Evolutionary conservation across 2,797 vertebrate genomes (phyloP).

Genomic region (Microctenopoma stevenorrisi): DNA sequence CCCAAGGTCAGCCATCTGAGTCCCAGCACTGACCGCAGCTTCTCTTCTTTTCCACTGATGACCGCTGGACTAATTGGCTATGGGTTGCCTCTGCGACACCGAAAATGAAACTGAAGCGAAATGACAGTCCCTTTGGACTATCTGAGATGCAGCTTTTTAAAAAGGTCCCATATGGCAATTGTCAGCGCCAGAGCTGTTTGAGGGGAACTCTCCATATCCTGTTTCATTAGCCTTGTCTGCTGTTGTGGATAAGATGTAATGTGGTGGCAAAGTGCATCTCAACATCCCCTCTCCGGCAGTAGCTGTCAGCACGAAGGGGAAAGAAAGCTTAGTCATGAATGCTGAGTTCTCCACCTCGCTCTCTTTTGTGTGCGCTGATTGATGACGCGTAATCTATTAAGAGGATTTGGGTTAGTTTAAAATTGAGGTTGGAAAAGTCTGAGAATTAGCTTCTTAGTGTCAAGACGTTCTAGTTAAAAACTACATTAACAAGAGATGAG

Average conservation of each 20-base stretch:
- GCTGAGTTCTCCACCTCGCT: conserved; percentile 42
- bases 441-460: conserved; percentile 53
- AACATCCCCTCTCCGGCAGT: conserved; percentile 39
- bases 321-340: conserved; percentile 61
- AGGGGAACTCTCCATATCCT: conserved; percentile 58
- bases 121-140: conserved; percentile 61
- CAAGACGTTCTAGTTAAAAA: conserved; percentile 29
- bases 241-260: conserved; percentile 62
- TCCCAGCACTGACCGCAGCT: conserved; percentile 50
- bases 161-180: conserved; percentile 69
- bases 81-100: conserved; percentile 51
- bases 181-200: conserved; percentile 58
- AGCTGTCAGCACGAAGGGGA: conserved; percentile 49
- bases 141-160: conserved; percentile 57
- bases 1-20: conserved; percentile 72
- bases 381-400: conserved; percentile 66
- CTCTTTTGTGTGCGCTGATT: conserved; percentile 58
- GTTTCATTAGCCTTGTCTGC: conserved; percentile 67
- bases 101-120: conserved; percentile 59
- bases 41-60: conserved; percentile 54
- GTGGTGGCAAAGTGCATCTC: conserved; percentile 60
- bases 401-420: conserved; percentile 63
- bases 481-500: conserved; percentile 32
- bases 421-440: conserved; percentile 51
- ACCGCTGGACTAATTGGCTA: conserved; percentile 68